Evolutionary conservation across 2,888 invertebrate genomes (phyloP), one percentile per base, ranked within the genome.

Genomic region (Meandrusa payeni): DNA sequence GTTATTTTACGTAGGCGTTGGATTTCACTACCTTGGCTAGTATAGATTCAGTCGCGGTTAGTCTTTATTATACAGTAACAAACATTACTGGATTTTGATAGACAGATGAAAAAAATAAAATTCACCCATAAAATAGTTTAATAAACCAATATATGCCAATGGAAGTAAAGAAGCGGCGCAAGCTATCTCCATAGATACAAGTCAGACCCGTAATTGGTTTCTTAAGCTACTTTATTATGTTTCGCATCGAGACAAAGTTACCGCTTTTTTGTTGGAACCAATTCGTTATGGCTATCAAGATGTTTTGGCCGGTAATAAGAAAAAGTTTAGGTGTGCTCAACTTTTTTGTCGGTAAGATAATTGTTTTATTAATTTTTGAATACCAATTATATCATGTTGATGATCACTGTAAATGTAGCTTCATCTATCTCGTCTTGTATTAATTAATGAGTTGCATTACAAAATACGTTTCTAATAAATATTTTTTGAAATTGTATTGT

Each of bases 221-320:
- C 44, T 43, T 43, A 31, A 38, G 43, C 43, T 43, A 38, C 43
- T 43, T 38, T 43, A 38, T 43, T 38, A 38, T 43, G 38, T 38
- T 37, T 43, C 26, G 26, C 31, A 22, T 39, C 22, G 33, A 44
- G 38, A 33, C 44, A 44, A 44, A 44, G 38, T 33, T 28, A 33
- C 44, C 38, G 44, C 33, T 38, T 44, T 44, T 44, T 44, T 44
- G 38, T 44, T 33, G 17, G 23, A 15, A 33, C 32, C 44, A 33
- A 38, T 39, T 44, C 27, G 44, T 39, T 44, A 38, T 32, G 28
- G 44, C 38, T 39, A 44, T 39, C 44, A 33, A 39, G 44, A 44
- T 33, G 44, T 39, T 43, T 44, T 44, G 28, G 32, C 7, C 1
- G 38, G 29, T 32, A 39, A 33, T 33, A 33, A 37, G 12, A 39